Percentiles rank a stretch among this genome's conserved stretches.
These are phyloP conservation scores for Luperina nickerlii DNA, from an alignment of 2,888 invertebrate species.

Conservation along the genomic window DNA sequence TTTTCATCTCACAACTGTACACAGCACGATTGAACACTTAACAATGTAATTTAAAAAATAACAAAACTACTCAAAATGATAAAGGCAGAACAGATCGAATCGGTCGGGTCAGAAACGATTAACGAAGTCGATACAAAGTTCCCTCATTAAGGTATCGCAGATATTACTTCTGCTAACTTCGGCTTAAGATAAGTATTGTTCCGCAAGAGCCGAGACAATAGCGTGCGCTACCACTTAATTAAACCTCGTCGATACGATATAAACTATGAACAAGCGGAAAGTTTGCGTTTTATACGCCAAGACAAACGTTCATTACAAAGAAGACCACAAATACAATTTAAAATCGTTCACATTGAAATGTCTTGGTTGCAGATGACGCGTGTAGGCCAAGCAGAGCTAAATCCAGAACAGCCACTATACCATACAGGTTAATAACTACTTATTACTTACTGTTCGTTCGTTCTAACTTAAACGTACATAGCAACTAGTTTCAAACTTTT, in stretches of 20 bases:
- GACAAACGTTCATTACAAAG: slow-evolving; percentile 72
- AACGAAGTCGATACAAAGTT: slow-evolving; percentile 89
- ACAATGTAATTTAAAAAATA: slow-evolving; percentile 59
- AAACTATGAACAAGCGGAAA: slow-evolving; percentile 79
- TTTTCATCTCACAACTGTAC: slow-evolving; percentile 66
- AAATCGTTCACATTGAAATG: slow-evolving; percentile 70
- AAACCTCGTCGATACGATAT: slow-evolving; percentile 82
- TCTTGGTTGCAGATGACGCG: slow-evolving; percentile 90
- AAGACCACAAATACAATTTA: slow-evolving; percentile 51
- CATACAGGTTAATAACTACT: slow-evolving; percentile 87
- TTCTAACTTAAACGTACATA: slow-evolving; percentile 56
- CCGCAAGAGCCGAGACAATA: slow-evolving; percentile 86
- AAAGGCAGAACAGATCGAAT: slow-evolving; percentile 64
- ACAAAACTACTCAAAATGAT: slow-evolving; percentile 63
- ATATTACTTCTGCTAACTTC: slow-evolving; percentile 88
- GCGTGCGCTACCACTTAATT: slow-evolving; percentile 88
- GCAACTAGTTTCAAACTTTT: slow-evolving; percentile 41
- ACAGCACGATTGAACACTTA: slow-evolving; percentile 62
- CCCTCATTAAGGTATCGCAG: slow-evolving; percentile 89
- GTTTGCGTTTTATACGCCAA: slow-evolving; percentile 79
- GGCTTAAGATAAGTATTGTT: slow-evolving; percentile 88
- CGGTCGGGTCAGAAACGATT: slow-evolving; percentile 85
- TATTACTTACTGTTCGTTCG: slow-evolving; percentile 59
- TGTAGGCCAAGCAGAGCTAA: slow-evolving; percentile 90
- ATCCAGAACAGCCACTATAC: slow-evolving; percentile 89